Conservation (phyloP, 2,113 vertebrate species). For the Gambusia affinis region DNA sequence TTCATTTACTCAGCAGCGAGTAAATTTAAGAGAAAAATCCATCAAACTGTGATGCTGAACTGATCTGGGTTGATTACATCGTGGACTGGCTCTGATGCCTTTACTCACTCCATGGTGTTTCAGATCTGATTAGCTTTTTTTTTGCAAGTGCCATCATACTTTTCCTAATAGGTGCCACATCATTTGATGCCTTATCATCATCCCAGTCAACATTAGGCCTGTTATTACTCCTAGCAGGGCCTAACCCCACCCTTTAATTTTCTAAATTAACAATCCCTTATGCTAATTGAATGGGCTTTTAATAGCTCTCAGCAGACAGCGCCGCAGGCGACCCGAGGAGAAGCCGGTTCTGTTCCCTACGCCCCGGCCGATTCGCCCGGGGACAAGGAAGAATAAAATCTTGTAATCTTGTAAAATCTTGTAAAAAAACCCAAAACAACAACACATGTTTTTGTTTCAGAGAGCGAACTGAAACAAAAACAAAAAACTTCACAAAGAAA, state of each 20-base stretch:
- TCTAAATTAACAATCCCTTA: slow-evolving; percentile 60
- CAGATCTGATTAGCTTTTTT: slow-evolving; percentile 34
- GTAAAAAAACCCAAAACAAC: no score
- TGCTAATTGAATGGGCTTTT: slow-evolving; percentile 65
- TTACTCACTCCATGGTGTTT: slow-evolving; percentile 6
- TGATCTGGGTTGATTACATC: slow-evolving; percentile 2
- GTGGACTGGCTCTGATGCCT: background rate
- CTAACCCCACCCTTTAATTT: slow-evolving; percentile 58
- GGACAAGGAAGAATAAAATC: slow-evolving; percentile 8
- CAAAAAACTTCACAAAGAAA: background rate
- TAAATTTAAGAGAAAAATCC: background rate
- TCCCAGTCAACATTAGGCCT: slow-evolving; percentile 43
- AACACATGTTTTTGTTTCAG: no score
- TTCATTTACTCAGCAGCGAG: no score
- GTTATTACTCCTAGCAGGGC: slow-evolving; percentile 56
- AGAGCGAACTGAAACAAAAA: slow-evolving; percentile 3
- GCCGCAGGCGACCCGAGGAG: slow-evolving; percentile 28
- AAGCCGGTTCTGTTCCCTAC: slow-evolving; percentile 3
- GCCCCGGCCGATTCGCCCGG: slow-evolving; percentile 9
- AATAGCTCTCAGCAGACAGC: slow-evolving; percentile 59
- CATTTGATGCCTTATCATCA: slow-evolving; percentile 59
- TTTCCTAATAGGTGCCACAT: slow-evolving; percentile 25
- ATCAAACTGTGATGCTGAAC: slow-evolving; percentile 26
- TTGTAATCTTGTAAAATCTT: no score
- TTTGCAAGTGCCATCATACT: slow-evolving; percentile 25